Base-by-base conservation (phyloP, 1,140 invertebrate genomes). In the Physella acuta region DNA sequence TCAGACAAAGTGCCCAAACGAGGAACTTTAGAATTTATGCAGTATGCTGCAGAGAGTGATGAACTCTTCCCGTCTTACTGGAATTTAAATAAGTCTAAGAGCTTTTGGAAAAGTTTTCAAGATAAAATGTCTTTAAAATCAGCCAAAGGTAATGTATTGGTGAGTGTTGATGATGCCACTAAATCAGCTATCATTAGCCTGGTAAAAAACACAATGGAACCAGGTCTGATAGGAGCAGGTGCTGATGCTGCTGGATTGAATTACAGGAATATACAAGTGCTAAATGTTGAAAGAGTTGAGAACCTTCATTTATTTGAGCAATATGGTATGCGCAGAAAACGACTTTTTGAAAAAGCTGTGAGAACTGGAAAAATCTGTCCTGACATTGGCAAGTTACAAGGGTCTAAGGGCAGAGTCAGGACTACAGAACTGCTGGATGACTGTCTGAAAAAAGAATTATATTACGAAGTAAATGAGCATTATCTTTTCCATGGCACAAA, bases 401-500 rank as follows among this genome's bases (percentile, higher is more conserved):
- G 36, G 2, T 39, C 34, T 8, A 61, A 61, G 24, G 59, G 59
- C 1, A 61, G 36, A 11, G 37, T 61, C 2, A 26, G 11, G 37
- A 61, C 59, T 24, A 24, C 20, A 28, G 59, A 61, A 5, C 1
- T 28, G 8, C 34, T 61, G 3, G 33, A 36, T 11, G 36, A 61
- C 34, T 37, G 33, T 61, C 33, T 61, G 36, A 61, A 61, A 39
- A 34, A 61, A 24, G 59, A 61, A 44, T 34, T 61, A 5, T 61
- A 61, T 39, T 61, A 36, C 56, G 77, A 81, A 63, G 66, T 81
- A 0, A 81, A 81, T 73, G 79, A 81, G 68, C 74, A 78, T 61
- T 81, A 78, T 65, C 28, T 80, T 30, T 81, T 80, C 64, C 79
- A 81, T 73, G 79, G 79, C 24, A 81, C 79, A 3, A 66, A 70